These are phyloP conservation scores for Helostoma temminkii DNA, from an alignment of 2,797 vertebrate genomes.

Conservation along the genomic window DNA sequence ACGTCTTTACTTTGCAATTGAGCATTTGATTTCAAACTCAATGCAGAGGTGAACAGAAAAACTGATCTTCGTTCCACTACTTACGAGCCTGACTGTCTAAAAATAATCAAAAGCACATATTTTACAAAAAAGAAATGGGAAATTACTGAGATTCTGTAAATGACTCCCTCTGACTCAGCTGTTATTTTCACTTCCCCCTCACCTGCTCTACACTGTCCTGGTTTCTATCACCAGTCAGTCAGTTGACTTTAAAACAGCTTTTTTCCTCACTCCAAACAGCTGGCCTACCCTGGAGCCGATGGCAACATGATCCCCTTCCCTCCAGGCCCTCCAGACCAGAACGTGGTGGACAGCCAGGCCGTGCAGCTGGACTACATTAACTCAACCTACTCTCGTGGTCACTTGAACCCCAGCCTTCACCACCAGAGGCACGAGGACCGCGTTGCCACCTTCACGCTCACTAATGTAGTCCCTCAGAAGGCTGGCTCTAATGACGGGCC, in stretches of 20 bases:
- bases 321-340: constrained; percentile 67
- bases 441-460: constrained; percentile 79
- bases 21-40: no score
- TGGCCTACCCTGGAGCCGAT: constrained; percentile 68
- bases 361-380: constrained; percentile 79
- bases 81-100: no score
- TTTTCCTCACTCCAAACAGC: constrained; percentile 47
- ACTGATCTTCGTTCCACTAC: no score
- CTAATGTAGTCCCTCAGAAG: constrained; percentile 81
- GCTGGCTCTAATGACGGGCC: constrained; percentile 73
- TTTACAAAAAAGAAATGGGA: no score
- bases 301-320: constrained; percentile 79
- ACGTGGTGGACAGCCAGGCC: constrained; percentile 79
- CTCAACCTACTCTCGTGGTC: constrained; percentile 75
- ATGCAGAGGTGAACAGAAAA: no score
- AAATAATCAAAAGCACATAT: no score
- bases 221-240: no score
- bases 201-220: no score
- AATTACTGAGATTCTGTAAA: no score
- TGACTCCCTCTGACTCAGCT: no score
- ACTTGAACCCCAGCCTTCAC: constrained; percentile 82
- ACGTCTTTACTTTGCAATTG: no score
- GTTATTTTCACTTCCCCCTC: no score
- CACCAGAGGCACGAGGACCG: constrained; percentile 62
- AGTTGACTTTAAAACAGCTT: neutral